Base-by-base conservation (phyloP, 92 coral and sea anemone species). In the Palythoa caribaeorum region DNA sequence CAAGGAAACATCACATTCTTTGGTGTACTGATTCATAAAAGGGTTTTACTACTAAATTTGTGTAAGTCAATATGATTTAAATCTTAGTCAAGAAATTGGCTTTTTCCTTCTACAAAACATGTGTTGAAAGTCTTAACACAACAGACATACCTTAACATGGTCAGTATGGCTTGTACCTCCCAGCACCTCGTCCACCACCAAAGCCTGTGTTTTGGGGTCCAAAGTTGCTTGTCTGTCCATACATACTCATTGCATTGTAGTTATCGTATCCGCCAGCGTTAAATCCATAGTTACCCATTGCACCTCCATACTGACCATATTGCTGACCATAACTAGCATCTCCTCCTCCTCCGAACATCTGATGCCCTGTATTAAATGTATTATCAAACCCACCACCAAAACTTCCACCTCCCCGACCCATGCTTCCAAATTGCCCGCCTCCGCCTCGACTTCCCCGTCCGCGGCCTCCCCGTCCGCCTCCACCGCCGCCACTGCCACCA, bases 381-480 rank as follows among this genome's bases (percentile, higher is more conserved):
- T 3, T 13, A 19, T 76, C 80, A 76, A 76, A 73, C 16, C 78
- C 78, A 12, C 53, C 52, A 15, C 20, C 15, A 73, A 38, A 76
- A 9, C 80, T 62, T 14, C 80, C 80, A 15, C 80, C 16, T 40
- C 44, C 75, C 15, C 75, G 81, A 36, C 48, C 83, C 80, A 88
- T 52, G 66, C 79, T 53, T 21, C 90, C 95, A 19, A 66, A 83
- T 5, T 57, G 47, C 52, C 88, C 84, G 35, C 77, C 80, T 51
- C 89, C 86, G 5, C 92, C 89, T 35, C 90, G 73, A 48, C 77
- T 83, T 40, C 89, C 89, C 38, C 89, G 90, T 1, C 87, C 76
- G 14, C 70, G 51, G 36, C 83, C 50, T 7, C 78, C 87, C 21
- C 54, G 79, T 36, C 83, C 16, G 15, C 91, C 89, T 7, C 88